A percentile compares a stretch with the other conserved stretches of the same genome.
Evolutionary conservation across 2,113 vertebrate species (phyloP).

Genomic region (Leucopternis melanops): DNA sequence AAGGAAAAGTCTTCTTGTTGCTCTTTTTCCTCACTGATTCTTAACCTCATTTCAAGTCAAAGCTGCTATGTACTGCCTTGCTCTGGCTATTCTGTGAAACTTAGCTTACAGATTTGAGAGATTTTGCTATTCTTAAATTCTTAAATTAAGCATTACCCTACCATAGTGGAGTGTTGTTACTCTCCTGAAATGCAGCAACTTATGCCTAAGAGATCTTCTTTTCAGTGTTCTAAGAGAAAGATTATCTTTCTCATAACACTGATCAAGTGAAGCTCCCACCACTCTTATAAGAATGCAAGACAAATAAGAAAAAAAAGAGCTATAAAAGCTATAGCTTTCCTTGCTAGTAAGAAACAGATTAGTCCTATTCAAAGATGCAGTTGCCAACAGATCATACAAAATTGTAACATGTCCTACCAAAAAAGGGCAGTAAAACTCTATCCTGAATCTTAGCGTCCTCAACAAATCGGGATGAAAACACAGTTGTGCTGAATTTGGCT

Average conservation of each 20-base stretch:
- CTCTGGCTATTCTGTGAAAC: not conserved
- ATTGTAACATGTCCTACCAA: not conserved
- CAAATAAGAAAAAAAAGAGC: not conserved
- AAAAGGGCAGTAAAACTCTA: not conserved
- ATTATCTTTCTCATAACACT: not conserved
- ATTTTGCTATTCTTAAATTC: not conserved
- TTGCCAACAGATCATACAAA: not conserved
- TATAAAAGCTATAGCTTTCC: not conserved
- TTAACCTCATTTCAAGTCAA: not conserved
- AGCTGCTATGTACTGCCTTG: not conserved
- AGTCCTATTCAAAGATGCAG: not conserved
- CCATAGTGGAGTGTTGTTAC: not conserved
- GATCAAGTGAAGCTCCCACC: not conserved
- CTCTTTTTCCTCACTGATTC: not conserved
- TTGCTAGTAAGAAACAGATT: not conserved
- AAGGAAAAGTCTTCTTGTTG: not conserved
- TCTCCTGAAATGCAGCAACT: not conserved
- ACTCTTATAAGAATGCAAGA: not conserved
- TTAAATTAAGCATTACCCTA: not conserved
- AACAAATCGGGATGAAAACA: slow-evolving; percentile 49
- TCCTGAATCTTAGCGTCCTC: not conserved
- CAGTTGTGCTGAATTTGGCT: slow-evolving; percentile 27
- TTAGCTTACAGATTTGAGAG: not conserved
- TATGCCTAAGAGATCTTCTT: not conserved
- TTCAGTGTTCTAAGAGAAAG: not conserved